phyloP scores from a whole-genome alignment of 2,797 vertebrate species.

The Ataeniobius toweri region DNA sequence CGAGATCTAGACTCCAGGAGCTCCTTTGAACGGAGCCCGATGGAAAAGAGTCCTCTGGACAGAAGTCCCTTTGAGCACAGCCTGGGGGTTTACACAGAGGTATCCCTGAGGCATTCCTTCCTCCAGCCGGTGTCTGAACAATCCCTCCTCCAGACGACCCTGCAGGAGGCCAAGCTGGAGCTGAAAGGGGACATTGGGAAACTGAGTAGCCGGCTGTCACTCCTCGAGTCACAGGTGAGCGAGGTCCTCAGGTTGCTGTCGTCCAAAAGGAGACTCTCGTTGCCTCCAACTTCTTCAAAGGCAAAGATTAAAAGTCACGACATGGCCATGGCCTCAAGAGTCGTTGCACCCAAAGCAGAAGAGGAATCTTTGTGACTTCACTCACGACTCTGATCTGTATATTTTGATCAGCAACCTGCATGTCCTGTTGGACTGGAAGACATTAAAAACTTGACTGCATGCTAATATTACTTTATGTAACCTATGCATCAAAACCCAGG shows the following conservation, averaged over 20 bases:
- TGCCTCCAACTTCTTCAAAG: conserved; percentile 81
- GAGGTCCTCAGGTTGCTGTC: conserved; percentile 95
- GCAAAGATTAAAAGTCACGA: conserved; percentile 86
- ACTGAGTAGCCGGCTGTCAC: conserved; percentile 87
- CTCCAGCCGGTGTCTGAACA: conserved; percentile 87
- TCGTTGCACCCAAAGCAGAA: conserved; percentile 84
- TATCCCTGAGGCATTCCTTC: conserved; percentile 81
- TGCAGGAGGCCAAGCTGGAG: conserved; percentile 93
- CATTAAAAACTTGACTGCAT: conserved; percentile 90
- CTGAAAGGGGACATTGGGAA: conserved; percentile 94
- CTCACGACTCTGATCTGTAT: not conserved
- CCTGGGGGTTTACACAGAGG: conserved; percentile 54
- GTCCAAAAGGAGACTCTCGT: conserved; percentile 79
- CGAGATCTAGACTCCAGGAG: conserved; percentile 89
- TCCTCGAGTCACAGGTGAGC: conserved; percentile 91
- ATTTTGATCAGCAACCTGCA: conserved; percentile 85
- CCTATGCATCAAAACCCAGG: conserved; percentile 40
- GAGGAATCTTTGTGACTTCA: conserved; percentile 87
- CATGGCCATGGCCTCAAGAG: conserved; percentile 85
- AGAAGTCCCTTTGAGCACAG: conserved; percentile 68
- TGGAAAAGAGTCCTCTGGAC: conserved; percentile 80
- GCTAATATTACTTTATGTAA: conserved; percentile 66
- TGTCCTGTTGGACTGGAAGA: conserved; percentile 93
- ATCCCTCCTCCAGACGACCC: conserved; percentile 87
- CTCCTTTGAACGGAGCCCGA: conserved; percentile 86